Conservation (phyloP, 2,888 invertebrate genomes). For the Geophilus truncorum region DNA sequence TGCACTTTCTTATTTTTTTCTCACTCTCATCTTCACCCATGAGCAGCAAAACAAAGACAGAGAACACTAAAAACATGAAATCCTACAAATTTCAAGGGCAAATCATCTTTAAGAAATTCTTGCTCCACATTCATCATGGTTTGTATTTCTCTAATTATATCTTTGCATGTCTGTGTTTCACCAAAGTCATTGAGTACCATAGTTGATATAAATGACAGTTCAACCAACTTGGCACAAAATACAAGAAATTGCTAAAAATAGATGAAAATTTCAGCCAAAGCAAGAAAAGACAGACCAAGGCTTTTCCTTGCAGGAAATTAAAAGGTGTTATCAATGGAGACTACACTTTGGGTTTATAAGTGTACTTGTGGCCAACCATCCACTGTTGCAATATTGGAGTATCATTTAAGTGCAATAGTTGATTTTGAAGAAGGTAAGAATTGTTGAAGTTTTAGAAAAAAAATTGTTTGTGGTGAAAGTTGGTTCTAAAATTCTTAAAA, state of each 20-base stretch:
- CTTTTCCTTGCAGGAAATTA: background rate
- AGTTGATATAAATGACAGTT: no score
- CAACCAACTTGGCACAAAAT: background rate
- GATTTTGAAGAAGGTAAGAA: background rate
- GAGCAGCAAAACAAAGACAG: background rate
- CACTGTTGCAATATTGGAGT: background rate
- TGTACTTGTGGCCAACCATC: background rate
- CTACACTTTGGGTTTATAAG: background rate
- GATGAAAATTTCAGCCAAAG: background rate
- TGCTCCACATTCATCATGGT: background rate
- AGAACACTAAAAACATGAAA: no score
- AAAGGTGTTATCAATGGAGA: background rate
- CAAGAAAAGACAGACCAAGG: background rate
- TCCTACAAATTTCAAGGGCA: background rate
- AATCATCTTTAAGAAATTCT: background rate
- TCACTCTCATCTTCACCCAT: background rate
- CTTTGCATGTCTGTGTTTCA: background rate
- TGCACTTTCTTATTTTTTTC: background rate
- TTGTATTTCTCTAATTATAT: background rate
- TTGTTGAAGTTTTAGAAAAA: background rate
- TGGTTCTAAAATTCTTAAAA: background rate
- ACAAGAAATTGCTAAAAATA: background rate
- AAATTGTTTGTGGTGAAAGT: no score
- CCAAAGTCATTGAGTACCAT: no score
- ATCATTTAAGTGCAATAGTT: background rate